Evolutionary conservation across 2,888 invertebrate species (phyloP), one percentile per base, ranked within the genome.

Genomic region (Drosophila hamatofila): DNA sequence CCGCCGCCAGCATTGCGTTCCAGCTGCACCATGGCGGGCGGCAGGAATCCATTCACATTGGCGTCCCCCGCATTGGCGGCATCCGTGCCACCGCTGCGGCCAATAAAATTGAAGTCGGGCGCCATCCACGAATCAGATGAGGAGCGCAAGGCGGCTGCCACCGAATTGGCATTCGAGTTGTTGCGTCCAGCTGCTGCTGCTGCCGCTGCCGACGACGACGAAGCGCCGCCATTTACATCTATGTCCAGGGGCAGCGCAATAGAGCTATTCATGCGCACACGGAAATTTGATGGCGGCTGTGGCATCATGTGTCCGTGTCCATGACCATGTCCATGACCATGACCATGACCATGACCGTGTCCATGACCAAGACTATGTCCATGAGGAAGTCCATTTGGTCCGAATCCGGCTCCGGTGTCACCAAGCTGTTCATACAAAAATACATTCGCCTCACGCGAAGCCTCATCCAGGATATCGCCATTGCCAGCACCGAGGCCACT

Each of bases 111-210:
- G 7, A 75, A 88, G 21, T 88, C 86, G 2, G 84, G 84, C 1
- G 81, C 83, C 55, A 86, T 84, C 84, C 84, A 84, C 0, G 87
- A 76, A 1, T 86, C 83, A 2, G 88, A 76, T 0, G 88, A 83
- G 35, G 87, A 81, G 7, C 77, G 83, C 41, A 88, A 16, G 1
- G 83, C 67, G 8, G 78, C 57, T 0, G 82, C 59, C n/a, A 67
- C 54, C 0, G 78, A 63, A 27, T 44, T 66, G 37, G 64, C 59
- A 5, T 23, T 44, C 5, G 70, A 42, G n/a, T 21, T 56, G 9
- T 27, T 58, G 56, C 79, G 56, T 42, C 71, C 62, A n/a, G 16
- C 52, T 1, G 16, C 52, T 5, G 52, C 52, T 16, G 21, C 35
- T 23, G 35, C 52, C 7, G 69, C 25, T 3, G 4, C 44, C 11